Evolutionary conservation across 2,888 invertebrate species (phyloP).

Genomic region (Labia minor): DNA sequence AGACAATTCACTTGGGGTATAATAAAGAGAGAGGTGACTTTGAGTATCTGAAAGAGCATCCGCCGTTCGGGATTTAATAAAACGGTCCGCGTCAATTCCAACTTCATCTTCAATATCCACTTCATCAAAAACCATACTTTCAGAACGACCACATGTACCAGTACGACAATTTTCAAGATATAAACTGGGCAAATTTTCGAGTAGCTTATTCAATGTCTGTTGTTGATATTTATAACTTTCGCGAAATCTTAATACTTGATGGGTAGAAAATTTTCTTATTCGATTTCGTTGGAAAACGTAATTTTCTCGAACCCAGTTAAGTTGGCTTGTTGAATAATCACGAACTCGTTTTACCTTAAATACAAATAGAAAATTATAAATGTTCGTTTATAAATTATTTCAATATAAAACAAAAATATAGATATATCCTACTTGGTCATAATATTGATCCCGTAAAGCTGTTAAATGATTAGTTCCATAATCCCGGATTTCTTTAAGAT

Average conservation of each 20-base stretch:
- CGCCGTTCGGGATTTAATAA: not conserved
- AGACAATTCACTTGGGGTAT: constrained; percentile 67
- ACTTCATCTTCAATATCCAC: constrained; percentile 39
- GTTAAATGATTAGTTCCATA: constrained; percentile 83
- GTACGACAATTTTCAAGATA: constrained; percentile 90
- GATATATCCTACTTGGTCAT: constrained; percentile 61
- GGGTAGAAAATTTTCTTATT: constrained; percentile 87
- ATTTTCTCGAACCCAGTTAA: constrained; percentile 89
- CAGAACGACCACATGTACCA: constrained; percentile 64
- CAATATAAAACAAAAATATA: not conserved
- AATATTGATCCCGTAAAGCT: constrained; percentile 79
- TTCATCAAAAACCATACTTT: constrained; percentile 60
- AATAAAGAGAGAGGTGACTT: constrained; percentile 65
- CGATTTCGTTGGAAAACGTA: constrained; percentile 91
- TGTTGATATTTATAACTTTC: constrained; percentile 95
- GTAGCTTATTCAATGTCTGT: constrained; percentile 83
- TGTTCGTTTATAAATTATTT: not conserved
- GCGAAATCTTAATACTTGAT: constrained; percentile 75
- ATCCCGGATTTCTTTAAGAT: constrained; percentile 77
- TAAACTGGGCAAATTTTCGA: constrained; percentile 81
- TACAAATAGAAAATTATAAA: constrained; percentile 21
- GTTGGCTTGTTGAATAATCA: constrained; percentile 81
- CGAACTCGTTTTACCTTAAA: constrained; percentile 77
- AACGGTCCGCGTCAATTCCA: not conserved
- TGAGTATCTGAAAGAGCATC: constrained; percentile 34